Percentiles rank a stretch among this genome's conserved stretches.
These are phyloP conservation scores for Agrochola lota DNA, from an alignment of 2,888 invertebrate genomes.

Conservation along the genomic window DNA sequence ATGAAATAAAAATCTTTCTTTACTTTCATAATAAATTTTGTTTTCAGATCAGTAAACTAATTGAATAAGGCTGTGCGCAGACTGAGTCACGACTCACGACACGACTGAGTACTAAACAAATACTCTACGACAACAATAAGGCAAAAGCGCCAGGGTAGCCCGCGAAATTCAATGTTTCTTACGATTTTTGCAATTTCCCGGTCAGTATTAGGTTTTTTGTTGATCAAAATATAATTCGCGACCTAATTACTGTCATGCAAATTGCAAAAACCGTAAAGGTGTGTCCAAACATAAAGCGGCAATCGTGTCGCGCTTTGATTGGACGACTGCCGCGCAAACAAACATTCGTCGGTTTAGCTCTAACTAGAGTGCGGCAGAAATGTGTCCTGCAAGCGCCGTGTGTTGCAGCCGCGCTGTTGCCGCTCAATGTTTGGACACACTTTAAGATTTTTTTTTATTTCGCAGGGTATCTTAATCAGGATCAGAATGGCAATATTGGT, in stretches of 20 bases:
- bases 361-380: too few species aligned
- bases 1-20: slow-evolving; percentile 19
- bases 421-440: too few species aligned
- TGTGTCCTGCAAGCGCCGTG: too few species aligned
- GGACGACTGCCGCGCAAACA: too few species aligned
- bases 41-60: slow-evolving; percentile 13
- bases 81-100: not conserved
- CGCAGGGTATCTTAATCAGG: too few species aligned
- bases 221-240: not conserved
- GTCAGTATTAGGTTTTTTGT: not conserved
- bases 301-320: too few species aligned
- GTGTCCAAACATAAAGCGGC: too few species aligned
- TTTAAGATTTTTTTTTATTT: not conserved
- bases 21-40: not conserved
- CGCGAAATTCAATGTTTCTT: not conserved
- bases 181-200: not conserved
- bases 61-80: slow-evolving; percentile 8
- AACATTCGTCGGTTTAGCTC: too few species aligned
- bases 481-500: not conserved
- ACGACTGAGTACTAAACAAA: not conserved
- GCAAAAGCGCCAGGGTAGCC: not conserved
- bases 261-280: not conserved
- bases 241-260: not conserved
- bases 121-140: not conserved
- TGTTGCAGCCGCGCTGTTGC: too few species aligned